phyloP scores from a whole-genome alignment of 2,113 vertebrate genomes.

The Bos javanicus region DNA sequence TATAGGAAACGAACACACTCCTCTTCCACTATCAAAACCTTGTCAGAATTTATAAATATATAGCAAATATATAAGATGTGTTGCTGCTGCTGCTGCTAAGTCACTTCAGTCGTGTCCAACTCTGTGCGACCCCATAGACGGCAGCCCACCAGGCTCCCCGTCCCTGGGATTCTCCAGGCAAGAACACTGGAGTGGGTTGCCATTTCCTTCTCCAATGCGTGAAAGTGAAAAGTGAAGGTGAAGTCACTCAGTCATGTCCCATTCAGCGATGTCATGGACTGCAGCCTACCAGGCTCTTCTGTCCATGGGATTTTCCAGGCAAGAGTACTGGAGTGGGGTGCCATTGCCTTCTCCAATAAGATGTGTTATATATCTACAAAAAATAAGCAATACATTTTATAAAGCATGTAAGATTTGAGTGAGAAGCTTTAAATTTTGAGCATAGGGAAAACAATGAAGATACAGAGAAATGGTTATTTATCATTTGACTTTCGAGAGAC shows the following conservation, averaged over 20 bases:
- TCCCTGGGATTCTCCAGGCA: no score
- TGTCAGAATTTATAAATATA: neutral
- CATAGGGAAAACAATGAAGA: neutral
- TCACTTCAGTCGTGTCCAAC: no score
- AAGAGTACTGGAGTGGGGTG: neutral
- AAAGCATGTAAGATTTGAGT: neutral
- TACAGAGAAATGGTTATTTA: neutral
- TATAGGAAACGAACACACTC: neutral
- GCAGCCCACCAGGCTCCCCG: neutral
- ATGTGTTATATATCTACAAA: neutral
- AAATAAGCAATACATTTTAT: neutral
- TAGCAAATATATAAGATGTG: neutral
- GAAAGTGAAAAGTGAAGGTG: no score
- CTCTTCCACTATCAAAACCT: neutral
- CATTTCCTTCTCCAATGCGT: no score
- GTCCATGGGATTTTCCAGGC: neutral
- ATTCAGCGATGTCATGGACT: neutral
- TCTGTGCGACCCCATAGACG: fast-evolving
- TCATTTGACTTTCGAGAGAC: neutral
- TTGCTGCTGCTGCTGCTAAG: no score
- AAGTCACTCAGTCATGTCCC: no score
- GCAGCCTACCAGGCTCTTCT: neutral
- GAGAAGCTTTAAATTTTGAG: conserved; percentile 7
- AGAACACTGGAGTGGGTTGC: no score
- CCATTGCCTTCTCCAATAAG: neutral